These are phyloP conservation scores for Drosophila sp. DNA, from an alignment of 1,140 invertebrate species.

Conservation along the genomic window DNA sequence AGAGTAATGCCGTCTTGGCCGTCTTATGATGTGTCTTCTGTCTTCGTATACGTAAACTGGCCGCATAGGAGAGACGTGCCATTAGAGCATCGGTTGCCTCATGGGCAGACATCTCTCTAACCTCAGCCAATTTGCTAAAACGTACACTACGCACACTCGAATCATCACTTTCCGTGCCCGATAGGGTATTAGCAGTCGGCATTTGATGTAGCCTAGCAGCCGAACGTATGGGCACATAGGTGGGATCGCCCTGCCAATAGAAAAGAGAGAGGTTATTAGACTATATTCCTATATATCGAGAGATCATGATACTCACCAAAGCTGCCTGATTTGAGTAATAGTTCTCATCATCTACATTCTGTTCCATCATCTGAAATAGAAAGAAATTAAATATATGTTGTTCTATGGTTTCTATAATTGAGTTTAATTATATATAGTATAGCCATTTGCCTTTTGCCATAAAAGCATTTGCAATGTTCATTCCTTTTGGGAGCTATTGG, in stretches of 20 bases:
- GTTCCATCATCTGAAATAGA: conserved; percentile 86
- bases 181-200: conserved; percentile 85
- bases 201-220: conserved; percentile 71
- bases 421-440: too few relatives aligned
- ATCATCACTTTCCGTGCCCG: conserved; percentile 93
- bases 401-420: too few relatives aligned
- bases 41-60: conserved; percentile 87
- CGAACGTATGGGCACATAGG: conserved; percentile 92
- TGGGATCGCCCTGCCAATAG: conserved; percentile 89
- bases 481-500: not conserved
- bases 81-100: conserved; percentile 93
- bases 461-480: not conserved
- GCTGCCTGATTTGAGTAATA: conserved; percentile 84
- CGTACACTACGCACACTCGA: conserved; percentile 89
- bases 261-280: not conserved
- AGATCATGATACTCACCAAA: conserved; percentile 26
- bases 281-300: not conserved
- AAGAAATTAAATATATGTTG: not conserved
- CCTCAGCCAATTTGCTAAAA: conserved; percentile 94
- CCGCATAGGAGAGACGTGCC: conserved; percentile 92
- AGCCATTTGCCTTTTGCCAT: not conserved
- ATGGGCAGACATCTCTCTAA: conserved; percentile 90
- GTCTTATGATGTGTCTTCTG: conserved; percentile 85
- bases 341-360: conserved; percentile 87
- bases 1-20: conserved; percentile 89